Base-by-base conservation (phyloP, 2,888 invertebrate species). In the Cerastis leucographa region DNA sequence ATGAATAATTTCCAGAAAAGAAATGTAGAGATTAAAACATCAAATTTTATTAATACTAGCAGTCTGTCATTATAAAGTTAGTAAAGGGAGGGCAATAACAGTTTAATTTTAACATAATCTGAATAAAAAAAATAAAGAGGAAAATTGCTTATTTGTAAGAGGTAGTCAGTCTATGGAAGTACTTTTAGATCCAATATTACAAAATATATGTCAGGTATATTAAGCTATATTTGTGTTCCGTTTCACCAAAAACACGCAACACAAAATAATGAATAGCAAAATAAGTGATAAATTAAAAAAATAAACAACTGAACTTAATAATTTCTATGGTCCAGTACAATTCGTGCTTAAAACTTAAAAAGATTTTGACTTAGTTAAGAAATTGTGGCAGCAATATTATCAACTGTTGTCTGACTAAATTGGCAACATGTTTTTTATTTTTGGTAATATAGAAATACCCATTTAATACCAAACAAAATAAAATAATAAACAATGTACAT, bases 1-100 rank as follows among this genome's bases (percentile, higher is more conserved):
- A n/a, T 51, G 12, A 42, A 75, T 67, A 35, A 25, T n/a, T 71
- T 49, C 17, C 71, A 56, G 11, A 42, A 71, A 29, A 46, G 3
- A 14, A 62, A 80, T 40, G 11, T 25, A 29, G 35, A 46, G 44
- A 44, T 17, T 62, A n/a, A 19, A 62, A 17, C 25, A 61, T 72
- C 25, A 35, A 12, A 51, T 62, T 35, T 51, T 17, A 46, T 19
- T 49, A 49, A 72, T 78, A 79, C 46, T 79, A 71, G 59, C 56
- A 49, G 59, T 70, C 25, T 56, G 44, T 46, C 14, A n/a, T 59
- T 29, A 70, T 3, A 2, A 78, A 56, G 1, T 56, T 3, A 19
- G 14, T 11, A 42, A 46, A 29, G 17, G 44, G 51, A 44, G 11
- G 11, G n/a, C 44, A 40, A 35, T 56, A 40, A 22, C 5, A 59